Evolutionary conservation across 1,140 invertebrate species (phyloP).

Genomic region (Anagrus nilaparvatae): DNA sequence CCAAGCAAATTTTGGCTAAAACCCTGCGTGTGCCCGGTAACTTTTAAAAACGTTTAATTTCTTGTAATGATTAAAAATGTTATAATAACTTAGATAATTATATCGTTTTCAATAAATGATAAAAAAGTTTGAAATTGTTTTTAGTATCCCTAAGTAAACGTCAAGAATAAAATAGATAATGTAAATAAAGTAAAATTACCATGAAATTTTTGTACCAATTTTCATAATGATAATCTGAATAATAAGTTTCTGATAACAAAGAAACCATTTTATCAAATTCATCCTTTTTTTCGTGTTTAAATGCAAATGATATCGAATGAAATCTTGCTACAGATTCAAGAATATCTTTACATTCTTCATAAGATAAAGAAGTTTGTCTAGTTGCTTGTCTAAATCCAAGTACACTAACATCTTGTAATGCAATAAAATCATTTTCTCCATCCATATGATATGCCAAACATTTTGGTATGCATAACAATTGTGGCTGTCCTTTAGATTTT

Average conservation of each 20-base stretch:
- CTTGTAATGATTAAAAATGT: too few species aligned
- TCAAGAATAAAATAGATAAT: slow-evolving; percentile 1
- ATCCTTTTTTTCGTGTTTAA: slow-evolving; percentile 50
- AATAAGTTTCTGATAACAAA: slow-evolving; percentile 47
- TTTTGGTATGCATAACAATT: slow-evolving; percentile 33
- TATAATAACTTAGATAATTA: too few species aligned
- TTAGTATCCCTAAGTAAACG: not conserved
- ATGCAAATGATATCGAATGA: slow-evolving; percentile 58
- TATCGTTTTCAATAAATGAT: too few species aligned
- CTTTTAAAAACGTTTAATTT: too few species aligned
- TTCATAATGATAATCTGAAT: slow-evolving; percentile 40
- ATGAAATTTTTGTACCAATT: slow-evolving; percentile 55
- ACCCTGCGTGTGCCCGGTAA: too few species aligned
- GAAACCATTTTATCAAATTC: slow-evolving; percentile 42
- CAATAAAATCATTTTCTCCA: slow-evolving; percentile 55
- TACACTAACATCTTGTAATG: slow-evolving; percentile 50
- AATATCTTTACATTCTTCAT: slow-evolving; percentile 41
- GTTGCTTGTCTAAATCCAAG: slow-evolving; percentile 42
- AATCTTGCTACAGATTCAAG: slow-evolving; percentile 53
- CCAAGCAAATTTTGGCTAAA: too few species aligned
- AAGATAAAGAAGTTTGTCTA: slow-evolving; percentile 44
- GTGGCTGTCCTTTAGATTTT: slow-evolving; percentile 19
- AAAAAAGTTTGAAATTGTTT: too few species aligned
- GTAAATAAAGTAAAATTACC: slow-evolving; percentile 24
- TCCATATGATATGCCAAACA: slow-evolving; percentile 45